Conservation (phyloP, 1,140 invertebrate species). For the Cepaea nemoralis region DNA sequence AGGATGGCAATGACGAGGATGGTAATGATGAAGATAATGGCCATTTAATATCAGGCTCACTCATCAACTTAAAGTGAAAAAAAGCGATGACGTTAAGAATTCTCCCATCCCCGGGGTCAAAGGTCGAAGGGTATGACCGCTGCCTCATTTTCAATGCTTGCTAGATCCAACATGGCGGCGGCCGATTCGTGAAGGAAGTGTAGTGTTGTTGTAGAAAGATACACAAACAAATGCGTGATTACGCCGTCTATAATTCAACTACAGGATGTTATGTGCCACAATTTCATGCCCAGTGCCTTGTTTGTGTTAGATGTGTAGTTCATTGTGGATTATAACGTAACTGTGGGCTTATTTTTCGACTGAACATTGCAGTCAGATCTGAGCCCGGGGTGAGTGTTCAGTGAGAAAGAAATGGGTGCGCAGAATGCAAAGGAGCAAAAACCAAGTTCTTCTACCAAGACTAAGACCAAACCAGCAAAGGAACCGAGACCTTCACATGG, state of each 20-base stretch:
- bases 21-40: too few species aligned
- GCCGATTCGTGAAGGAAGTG: constrained; percentile 34
- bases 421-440: constrained; percentile 37
- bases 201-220: not conserved
- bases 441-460: constrained; percentile 20
- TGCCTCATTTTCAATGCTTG: constrained; percentile 33
- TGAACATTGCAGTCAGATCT: constrained; percentile 22
- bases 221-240: not conserved
- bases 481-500: constrained; percentile 32
- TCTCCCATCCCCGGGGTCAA: constrained; percentile 16
- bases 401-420: constrained; percentile 35
- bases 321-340: constrained; percentile 14
- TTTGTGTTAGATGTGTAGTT: constrained; percentile 36
- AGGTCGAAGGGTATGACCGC: constrained; percentile 11
- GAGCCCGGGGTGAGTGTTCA: not conserved
- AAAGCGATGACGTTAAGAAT: not conserved
- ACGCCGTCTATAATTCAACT: not conserved
- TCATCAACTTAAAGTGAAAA: too few species aligned
- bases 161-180: constrained; percentile 35
- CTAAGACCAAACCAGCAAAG: constrained; percentile 30
- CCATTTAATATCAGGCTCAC: too few species aligned
- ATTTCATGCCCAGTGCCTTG: not conserved
- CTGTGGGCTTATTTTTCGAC: not conserved
- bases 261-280: constrained; percentile 1
- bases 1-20: too few species aligned